Base-by-base conservation (phyloP, 2,888 invertebrate species). In the Maniola hyperantus region DNA sequence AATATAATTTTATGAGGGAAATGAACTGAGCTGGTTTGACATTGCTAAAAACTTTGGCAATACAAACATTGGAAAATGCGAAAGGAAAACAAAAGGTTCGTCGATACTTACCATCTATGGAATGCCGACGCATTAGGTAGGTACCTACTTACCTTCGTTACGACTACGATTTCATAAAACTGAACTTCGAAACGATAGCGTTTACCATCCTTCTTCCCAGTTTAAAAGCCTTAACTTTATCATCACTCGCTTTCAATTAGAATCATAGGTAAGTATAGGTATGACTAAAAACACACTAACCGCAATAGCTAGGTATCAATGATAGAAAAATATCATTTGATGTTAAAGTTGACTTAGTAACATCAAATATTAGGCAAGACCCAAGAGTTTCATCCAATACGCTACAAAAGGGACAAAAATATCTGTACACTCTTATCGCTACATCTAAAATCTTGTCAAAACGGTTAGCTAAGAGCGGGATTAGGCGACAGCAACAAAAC, bases 401-500 rank as follows among this genome's bases (percentile, higher is more conserved):
- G 46, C n/a, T 64, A 66, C 33, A 66, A 67, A 79, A 75, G 79
- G 65, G 66, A 71, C 75, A 76, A 77, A 81, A 77, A 72, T 60
- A 69, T 72, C 64, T 75, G 66, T 76, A 75, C 75, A 76, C 76
- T 74, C 77, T 83, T 85, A 85, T 87, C 87, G 78, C 70, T 77
- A 79, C 82, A 89, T 91, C 89, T 83, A 73, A 84, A 88, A 88
- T 86, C 83, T 84, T 89, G 91, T 91, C 91, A 89, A 88, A 91
- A 89, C 89, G 90, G 89, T 91, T 91, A 91, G 89, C 85, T 91
- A 88, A 91, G 87, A 87, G 82, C 84, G 80, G 83, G 87, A 89
- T 91, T 86, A 88, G 81, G 80, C 85, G 87, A 86, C 85, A 84
- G 87, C 81, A 81, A 89, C 89, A 90, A 91, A 91, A 89, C 87